phyloP scores from a whole-genome alignment of 2,888 invertebrate species.

The Coelopa pilipes region DNA sequence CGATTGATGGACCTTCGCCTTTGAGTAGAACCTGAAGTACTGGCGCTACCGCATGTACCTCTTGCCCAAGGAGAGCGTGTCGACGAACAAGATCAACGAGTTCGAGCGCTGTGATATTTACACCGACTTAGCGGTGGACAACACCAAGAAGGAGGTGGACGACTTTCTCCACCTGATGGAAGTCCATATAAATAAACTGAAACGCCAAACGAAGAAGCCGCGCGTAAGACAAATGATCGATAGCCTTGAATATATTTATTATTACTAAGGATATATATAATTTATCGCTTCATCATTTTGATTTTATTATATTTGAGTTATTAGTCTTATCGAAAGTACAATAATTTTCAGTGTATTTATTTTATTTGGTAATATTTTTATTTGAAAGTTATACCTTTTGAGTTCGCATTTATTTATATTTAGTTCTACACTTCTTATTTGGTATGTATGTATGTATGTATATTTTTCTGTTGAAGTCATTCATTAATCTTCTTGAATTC shows the following conservation, averaged over 20 bases:
- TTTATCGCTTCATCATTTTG: slow-evolving; percentile 30
- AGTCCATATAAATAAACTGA: slow-evolving; percentile 89
- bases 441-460: neutral
- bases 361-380: slow-evolving; percentile 19
- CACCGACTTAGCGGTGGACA: slow-evolving; percentile 68
- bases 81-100: slow-evolving; percentile 82
- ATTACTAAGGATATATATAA: slow-evolving; percentile 29
- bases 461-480: slow-evolving; percentile 23
- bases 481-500: slow-evolving; percentile 29
- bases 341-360: slow-evolving; percentile 29
- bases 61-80: slow-evolving; percentile 83
- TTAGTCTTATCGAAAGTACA: neutral
- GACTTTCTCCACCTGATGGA: slow-evolving; percentile 86
- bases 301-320: slow-evolving; percentile 20
- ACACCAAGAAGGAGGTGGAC: slow-evolving; percentile 73
- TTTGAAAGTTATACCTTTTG: slow-evolving; percentile 33
- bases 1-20: slow-evolving; percentile 2
- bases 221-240: slow-evolving; percentile 73
- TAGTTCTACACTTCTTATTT: neutral
- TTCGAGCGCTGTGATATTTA: slow-evolving; percentile 87
- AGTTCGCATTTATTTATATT: slow-evolving; percentile 23
- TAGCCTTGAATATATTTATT: slow-evolving; percentile 29
- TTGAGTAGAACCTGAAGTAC: slow-evolving; percentile 79
- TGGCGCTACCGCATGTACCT: slow-evolving; percentile 93
- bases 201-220: slow-evolving; percentile 79